A percentile compares a stretch with the other conserved stretches of the same genome.
These are phyloP conservation scores for Orchesella cincta DNA, from an alignment of 1,140 invertebrate species.

Conservation along the genomic window DNA sequence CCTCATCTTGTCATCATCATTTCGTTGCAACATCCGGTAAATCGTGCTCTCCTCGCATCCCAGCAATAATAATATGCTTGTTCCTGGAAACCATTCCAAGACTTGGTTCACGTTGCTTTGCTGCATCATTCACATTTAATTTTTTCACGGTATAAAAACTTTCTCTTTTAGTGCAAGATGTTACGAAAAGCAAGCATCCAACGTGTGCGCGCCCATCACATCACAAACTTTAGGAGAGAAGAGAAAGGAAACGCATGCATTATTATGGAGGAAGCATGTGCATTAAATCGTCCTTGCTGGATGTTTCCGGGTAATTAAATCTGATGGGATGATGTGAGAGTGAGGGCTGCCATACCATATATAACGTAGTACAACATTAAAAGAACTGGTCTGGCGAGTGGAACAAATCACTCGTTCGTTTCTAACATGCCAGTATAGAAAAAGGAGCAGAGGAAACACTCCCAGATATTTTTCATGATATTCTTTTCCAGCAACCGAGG, in stretches of 20 bases:
- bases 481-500: too few relatives aligned
- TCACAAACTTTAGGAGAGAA: not conserved
- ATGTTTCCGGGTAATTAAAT: slow-evolving; percentile 23
- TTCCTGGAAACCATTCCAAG: not conserved
- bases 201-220: not conserved
- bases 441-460: too few relatives aligned
- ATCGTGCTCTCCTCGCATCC: not conserved
- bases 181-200: not conserved
- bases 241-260: not conserved
- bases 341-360: slow-evolving; percentile 18
- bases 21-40: not conserved
- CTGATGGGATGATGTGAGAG: slow-evolving; percentile 1
- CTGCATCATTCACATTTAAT: not conserved
- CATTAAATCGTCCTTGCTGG: slow-evolving; percentile 20
- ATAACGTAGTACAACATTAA: not conserved
- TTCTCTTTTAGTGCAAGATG: not conserved
- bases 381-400: too few relatives aligned
- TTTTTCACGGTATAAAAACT: not conserved
- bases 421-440: too few relatives aligned
- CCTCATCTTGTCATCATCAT: not conserved
- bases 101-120: not conserved
- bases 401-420: too few relatives aligned
- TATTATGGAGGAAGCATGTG: slow-evolving; percentile 19
- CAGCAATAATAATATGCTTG: not conserved
- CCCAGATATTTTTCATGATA: too few relatives aligned